Evolutionary conservation across 2,888 invertebrate species (phyloP).

Genomic region (Drosophila peninsularis): DNA sequence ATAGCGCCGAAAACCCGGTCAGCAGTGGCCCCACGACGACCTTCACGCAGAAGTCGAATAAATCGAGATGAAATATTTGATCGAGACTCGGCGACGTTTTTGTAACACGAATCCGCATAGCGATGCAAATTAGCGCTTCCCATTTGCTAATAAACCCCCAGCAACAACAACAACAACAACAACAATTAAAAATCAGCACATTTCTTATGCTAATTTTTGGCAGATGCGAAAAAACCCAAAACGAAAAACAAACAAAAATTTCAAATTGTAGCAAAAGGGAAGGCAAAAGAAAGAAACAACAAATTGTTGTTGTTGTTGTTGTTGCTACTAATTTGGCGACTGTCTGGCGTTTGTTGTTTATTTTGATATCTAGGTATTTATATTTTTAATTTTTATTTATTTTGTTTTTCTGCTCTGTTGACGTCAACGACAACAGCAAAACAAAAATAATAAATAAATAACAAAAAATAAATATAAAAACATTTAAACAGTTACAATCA

Average conservation of each 20-base stretch:
- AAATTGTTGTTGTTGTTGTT: conserved; percentile 39
- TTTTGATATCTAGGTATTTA: conserved; percentile 30
- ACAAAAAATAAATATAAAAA: conserved; percentile 3
- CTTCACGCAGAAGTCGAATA: conserved; percentile 58
- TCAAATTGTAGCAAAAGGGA: conserved; percentile 28
- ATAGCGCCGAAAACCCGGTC: conserved; percentile 44
- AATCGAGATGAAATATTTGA: conserved; percentile 43
- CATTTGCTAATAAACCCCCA: conserved; percentile 37
- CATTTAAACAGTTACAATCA: conserved; percentile 34
- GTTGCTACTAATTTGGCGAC: conserved; percentile 49
- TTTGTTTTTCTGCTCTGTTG: conserved; percentile 26
- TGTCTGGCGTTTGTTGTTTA: conserved; percentile 45
- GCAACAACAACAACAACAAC: conserved; percentile 2
- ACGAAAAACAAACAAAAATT: conserved; percentile 45
- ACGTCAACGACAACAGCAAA: conserved; percentile 63
- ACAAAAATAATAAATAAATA: conserved; percentile 28
- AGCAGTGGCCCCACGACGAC: conserved; percentile 71
- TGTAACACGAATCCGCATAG: conserved; percentile 75
- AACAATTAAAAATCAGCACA: conserved; percentile 64
- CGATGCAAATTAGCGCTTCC: conserved; percentile 69
- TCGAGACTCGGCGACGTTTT: conserved; percentile 44
- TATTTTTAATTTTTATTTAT: conserved; percentile 16
- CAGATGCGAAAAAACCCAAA: conserved; percentile 63
- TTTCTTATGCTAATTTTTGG: conserved; percentile 79
- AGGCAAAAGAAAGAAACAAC: conserved; percentile 28